Evolutionary conservation across 1,140 invertebrate genomes (phyloP).

Genomic region (Cyphomyrmex costatus): DNA sequence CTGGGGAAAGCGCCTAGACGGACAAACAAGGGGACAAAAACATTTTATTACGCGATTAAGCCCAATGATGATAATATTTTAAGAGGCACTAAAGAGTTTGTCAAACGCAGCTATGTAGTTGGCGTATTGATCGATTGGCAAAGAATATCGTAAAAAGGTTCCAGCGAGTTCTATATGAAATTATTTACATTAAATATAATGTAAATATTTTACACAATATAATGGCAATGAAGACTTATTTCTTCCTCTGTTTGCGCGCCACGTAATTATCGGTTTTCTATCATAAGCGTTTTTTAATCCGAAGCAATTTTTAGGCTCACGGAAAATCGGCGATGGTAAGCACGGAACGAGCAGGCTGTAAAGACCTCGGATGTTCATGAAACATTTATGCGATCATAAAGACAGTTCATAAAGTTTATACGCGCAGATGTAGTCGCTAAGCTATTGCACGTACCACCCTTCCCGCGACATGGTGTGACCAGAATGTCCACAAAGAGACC

Average conservation of each 20-base stretch:
- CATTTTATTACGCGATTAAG: constrained; percentile 85
- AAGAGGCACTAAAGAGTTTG: constrained; percentile 72
- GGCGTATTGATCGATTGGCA: constrained; percentile 1
- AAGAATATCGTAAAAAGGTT: background rate
- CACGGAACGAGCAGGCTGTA: constrained; percentile 54
- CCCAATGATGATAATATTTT: constrained; percentile 81
- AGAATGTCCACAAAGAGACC: constrained; percentile 39
- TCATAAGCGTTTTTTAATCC: constrained; percentile 35
- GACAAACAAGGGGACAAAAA: constrained; percentile 83
- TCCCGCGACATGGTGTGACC: constrained; percentile 12
- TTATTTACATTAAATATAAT: background rate
- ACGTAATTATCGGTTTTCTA: background rate
- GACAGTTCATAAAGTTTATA: constrained; percentile 73
- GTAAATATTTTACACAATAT: too few species aligned
- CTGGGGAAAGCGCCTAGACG: constrained; percentile 73
- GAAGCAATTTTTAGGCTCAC: background rate
- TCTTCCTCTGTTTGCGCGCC: background rate
- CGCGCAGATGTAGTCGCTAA: constrained; percentile 65
- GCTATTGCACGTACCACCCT: constrained; percentile 61
- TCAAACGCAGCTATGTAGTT: constrained; percentile 29
- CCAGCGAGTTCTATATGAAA: background rate
- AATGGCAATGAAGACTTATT: too few species aligned
- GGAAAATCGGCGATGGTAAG: constrained; percentile 53
- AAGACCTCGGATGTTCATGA: constrained; percentile 67
- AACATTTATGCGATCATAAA: constrained; percentile 74